Evolutionary conservation across 2,113 vertebrate species (phyloP), one percentile per base, ranked within the genome.

Genomic region (Cryptomyrus ogoouensis): DNA sequence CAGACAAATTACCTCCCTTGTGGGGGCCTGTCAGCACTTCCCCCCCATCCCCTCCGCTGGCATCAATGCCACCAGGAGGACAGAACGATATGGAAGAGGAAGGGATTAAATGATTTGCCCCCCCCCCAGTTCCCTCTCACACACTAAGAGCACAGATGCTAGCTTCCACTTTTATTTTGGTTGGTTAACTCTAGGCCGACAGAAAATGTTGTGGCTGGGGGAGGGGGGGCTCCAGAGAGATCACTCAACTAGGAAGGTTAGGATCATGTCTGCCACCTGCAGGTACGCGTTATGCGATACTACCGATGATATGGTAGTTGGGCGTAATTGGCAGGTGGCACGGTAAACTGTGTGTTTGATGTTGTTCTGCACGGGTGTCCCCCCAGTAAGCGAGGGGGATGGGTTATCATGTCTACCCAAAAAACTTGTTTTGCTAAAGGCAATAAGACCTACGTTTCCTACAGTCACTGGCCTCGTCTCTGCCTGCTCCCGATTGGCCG

Each of bases 1-100:
- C 89, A 80, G 62, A 91, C 86, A 91, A 91, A 93, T 91, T 90
- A 89, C 80, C 89, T 91, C 92, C 92, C 90, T 88, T 87, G 80
- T 74, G 89, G 83, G 85, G 47, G 49, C 50, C n/a, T 35, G 49
- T 53, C 47, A 46, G 39, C 44, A 47, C 44, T 10, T 27, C 2
- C 66, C 89, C 89, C 27, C 47, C 39, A 66, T 46, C 31, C 74
- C 35, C 15, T 39, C 17, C 35, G 9, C 74, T 19, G 74, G 35
- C 74, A 80, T 27, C 62, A 70, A 70, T 17, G 84, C 84, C 47
- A 39, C 70, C 9, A 21, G 21, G 19, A 91, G 35, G 31, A 56
- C n/a, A 47, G 88, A 91, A 77, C 52, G 19, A 77, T 66, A 31
- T 53, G 46, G 85, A 87, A 58, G 56, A 85, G 9, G 53, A n/a